Conservation (phyloP, 2,888 invertebrate genomes). For the Candidula unifasciata region DNA sequence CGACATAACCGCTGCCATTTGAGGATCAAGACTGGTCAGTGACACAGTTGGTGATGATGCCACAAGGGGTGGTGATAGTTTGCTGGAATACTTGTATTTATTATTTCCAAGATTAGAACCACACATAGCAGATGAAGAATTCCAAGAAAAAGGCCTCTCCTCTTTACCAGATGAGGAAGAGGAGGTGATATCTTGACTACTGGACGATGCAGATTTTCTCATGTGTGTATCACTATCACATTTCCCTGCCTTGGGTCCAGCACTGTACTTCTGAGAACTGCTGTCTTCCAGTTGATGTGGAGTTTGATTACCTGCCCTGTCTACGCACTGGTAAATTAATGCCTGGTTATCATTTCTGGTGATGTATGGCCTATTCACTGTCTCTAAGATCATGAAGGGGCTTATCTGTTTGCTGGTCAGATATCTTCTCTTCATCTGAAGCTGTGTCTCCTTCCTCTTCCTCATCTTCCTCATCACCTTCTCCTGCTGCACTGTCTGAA, state of each 20-base stretch:
- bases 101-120: background rate
- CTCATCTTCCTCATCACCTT: conserved; percentile 51
- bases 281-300: background rate
- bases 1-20: conserved; percentile 44
- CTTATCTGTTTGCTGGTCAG: background rate
- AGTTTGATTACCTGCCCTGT: background rate
- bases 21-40: conserved; percentile 25
- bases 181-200: background rate
- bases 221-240: background rate
- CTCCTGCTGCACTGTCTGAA: conserved; percentile 49
- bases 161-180: background rate
- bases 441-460: conserved; percentile 49
- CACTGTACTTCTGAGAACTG: background rate
- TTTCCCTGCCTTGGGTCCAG: background rate
- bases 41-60: conserved; percentile 10
- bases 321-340: background rate
- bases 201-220: background rate
- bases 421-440: conserved; percentile 32
- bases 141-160: background rate
- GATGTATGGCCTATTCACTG: background rate
- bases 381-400: background rate
- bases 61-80: conserved; percentile 19
- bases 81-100: conserved; percentile 41
- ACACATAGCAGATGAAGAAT: background rate
- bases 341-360: background rate